These are phyloP conservation scores for Artibeus lituratus DNA, from an alignment of 2,797 vertebrate species.

Conservation along the genomic window DNA sequence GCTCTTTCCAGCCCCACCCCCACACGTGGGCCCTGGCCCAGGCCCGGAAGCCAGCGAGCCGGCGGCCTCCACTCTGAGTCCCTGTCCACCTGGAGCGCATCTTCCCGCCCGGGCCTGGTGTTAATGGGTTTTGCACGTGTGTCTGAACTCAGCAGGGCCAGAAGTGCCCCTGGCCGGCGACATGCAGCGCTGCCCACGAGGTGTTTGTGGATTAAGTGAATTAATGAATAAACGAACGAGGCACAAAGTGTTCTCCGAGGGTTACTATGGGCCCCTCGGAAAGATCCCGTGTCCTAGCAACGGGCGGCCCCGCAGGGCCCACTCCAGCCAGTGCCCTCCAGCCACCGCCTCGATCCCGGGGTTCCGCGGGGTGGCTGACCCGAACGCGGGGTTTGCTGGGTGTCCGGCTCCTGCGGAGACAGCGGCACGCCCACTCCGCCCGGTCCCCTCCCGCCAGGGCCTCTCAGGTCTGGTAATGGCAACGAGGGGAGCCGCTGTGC, in stretches of 20 bases:
- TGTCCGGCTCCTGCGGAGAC: not conserved
- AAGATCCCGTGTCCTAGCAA: conserved; percentile 58
- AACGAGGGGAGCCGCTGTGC: not conserved
- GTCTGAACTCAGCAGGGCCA: not conserved
- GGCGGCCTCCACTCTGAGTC: not conserved
- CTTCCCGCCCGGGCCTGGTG: not conserved
- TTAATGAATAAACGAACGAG: conserved; percentile 67
- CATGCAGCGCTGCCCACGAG: not conserved
- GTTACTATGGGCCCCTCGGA: conserved; percentile 41
- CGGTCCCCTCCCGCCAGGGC: not conserved
- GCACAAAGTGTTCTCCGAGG: conserved; percentile 37
- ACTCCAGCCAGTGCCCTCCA: not conserved
- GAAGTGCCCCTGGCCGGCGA: not conserved
- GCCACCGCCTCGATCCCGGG: too few relatives aligned
- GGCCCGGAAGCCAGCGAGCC: not conserved
- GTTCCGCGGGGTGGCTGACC: not conserved
- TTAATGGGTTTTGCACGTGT: not conserved
- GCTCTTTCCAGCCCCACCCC: not conserved
- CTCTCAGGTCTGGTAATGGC: not conserved
- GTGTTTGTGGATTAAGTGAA: conserved; percentile 65
- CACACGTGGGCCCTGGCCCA: fast-evolving
- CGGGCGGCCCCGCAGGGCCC: not conserved
- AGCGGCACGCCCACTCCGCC: fast-evolving
- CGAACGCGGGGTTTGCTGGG: not conserved
- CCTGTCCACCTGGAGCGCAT: fast-evolving